Evolutionary conservation across 2,888 invertebrate genomes (phyloP).

Genomic region (Drosophila neoperkinsi): DNA sequence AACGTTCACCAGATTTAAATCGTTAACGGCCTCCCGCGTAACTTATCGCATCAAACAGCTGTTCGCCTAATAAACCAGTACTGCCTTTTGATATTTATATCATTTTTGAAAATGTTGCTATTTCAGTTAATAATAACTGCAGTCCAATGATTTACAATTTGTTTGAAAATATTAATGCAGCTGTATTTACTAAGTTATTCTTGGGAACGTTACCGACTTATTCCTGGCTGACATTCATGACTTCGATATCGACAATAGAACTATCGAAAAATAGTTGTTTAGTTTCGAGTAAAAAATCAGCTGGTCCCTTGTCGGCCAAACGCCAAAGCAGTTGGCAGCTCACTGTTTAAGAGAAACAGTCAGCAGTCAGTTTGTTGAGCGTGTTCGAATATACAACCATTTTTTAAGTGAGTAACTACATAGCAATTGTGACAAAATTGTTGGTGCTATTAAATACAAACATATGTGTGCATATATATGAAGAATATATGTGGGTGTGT

Average conservation of each 20-base stretch:
- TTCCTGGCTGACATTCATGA: background rate
- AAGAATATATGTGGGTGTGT: background rate
- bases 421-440: conserved; percentile 26
- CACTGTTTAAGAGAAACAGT: conserved; percentile 37
- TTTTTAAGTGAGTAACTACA: conserved; percentile 42
- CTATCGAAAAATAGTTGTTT: conserved; percentile 13
- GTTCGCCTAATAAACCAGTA: background rate
- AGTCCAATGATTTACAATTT: background rate
- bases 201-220: background rate
- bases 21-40: background rate
- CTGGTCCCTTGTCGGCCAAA: conserved; percentile 7
- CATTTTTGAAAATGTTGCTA: background rate
- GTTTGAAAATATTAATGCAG: background rate
- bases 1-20: background rate
- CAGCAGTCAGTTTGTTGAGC: conserved; percentile 39
- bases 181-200: background rate
- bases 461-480: background rate
- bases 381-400: conserved; percentile 20
- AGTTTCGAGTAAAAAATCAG: conserved; percentile 4
- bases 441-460: conserved; percentile 6
- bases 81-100: background rate
- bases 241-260: background rate
- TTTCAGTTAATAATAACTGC: background rate
- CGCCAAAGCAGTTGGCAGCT: conserved; percentile 25
- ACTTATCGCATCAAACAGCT: background rate